Evolutionary conservation across 2,888 invertebrate genomes (phyloP), one percentile per base, ranked within the genome.

Genomic region (Lydus trimaculatus): DNA sequence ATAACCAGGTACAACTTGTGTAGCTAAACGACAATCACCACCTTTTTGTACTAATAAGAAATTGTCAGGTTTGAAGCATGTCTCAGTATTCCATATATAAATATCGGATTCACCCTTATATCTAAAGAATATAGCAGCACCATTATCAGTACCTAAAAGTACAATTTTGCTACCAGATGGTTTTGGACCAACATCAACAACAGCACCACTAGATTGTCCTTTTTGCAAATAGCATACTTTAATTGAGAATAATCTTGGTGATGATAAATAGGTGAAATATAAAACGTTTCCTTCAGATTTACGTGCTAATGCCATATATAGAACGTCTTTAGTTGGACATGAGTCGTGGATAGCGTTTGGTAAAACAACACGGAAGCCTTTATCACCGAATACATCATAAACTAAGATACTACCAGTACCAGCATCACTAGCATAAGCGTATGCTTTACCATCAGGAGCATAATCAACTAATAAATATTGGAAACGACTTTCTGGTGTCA

Each of bases 1-100:
- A 76, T 86, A 87, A 8, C 90, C 90, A 0, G 90, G 88, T 31
- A 89, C 84, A 1, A 87, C 90, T 75, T 90, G 89, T 0, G 91
- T 91, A 36, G 90, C 86, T 59, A 91, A 82, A 39, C 89, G 86
- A 75, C 89, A 89, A 33, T 89, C 88, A 64, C 86, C 87, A n/a
- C 89, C 89, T 33, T 85, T 86, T 75, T 90, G 88, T 7, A 90
- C 89, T 72, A 89, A 84, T 56, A 88, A 78, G 77, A 90, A 87
- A 80, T 90, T 90, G 59, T 88, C 86, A 31, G 84, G 78, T 66
- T 85, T 87, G 81, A 91, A 90, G 64, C 86, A 84, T 0, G 88
- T 88, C 64, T 89, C 88, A 2, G 88, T 86, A 80, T 91, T 88
- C 91, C 91, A 91, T 82, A 89, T 86, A 80, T 88, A 91, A 62